Evolutionary conservation across 2,113 vertebrate species (phyloP).

Genomic region (Rallus limicola): DNA sequence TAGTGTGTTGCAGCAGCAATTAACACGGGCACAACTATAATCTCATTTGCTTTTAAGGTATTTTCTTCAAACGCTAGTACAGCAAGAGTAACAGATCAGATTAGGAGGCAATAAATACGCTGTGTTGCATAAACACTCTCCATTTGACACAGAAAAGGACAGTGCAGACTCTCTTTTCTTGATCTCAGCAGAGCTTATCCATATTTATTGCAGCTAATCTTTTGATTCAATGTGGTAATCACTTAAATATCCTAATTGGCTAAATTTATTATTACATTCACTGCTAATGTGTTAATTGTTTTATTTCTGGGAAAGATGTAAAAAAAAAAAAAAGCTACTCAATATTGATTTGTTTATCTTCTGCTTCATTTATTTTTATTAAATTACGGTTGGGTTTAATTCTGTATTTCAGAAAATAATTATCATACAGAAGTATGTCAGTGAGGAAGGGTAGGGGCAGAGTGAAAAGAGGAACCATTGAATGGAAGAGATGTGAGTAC

Average conservation of each 20-base stretch:
- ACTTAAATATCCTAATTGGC: constrained; percentile 38
- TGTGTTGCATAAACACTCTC: neutral
- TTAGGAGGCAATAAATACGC: neutral
- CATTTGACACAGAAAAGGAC: neutral
- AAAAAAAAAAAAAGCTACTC: neutral
- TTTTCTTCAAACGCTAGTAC: neutral
- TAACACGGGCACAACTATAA: neutral
- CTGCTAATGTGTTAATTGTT: constrained; percentile 44
- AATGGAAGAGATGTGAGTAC: neutral
- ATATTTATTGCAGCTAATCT: neutral
- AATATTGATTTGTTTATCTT: constrained; percentile 26
- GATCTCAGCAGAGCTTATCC: neutral
- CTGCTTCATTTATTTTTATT: constrained; percentile 39
- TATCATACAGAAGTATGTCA: neutral
- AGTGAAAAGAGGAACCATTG: neutral
- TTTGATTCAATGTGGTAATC: constrained; percentile 18
- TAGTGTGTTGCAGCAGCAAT: neutral
- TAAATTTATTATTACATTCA: constrained; percentile 15
- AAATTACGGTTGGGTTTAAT: constrained; percentile 16
- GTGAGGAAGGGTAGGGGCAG: neutral
- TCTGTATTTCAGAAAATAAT: constrained; percentile 14
- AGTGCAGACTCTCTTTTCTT: neutral
- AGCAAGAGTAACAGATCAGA: neutral
- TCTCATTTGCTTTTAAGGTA: constrained; percentile 1
- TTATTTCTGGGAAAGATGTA: constrained; percentile 31